Conservation (phyloP, 2,888 invertebrate species). For the Nomada hirtipes region DNA sequence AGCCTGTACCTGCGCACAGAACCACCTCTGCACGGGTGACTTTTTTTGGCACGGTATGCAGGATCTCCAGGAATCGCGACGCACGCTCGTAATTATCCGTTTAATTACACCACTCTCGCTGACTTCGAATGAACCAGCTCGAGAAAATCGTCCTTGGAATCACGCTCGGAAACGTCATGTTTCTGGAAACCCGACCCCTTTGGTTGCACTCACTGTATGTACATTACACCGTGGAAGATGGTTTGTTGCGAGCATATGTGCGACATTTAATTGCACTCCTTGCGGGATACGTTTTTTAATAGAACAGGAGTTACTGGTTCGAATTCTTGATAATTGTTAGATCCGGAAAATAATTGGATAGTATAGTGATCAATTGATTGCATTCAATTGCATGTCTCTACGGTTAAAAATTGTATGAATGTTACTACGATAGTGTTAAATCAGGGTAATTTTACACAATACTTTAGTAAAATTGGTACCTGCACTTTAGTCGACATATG, state of each 20-base stretch:
- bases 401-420: too few relatives aligned
- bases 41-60: slow-evolving; percentile 32
- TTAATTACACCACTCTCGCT: slow-evolving; percentile 52
- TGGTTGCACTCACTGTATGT: not conserved
- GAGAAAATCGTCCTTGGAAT: slow-evolving; percentile 33
- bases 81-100: slow-evolving; percentile 42
- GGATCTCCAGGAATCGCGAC: slow-evolving; percentile 40
- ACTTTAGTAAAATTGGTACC: too few relatives aligned
- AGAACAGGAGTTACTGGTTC: too few relatives aligned
- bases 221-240: not conserved
- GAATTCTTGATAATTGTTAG: too few relatives aligned
- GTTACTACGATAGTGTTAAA: too few relatives aligned
- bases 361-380: too few relatives aligned
- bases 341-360: too few relatives aligned
- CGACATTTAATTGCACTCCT: not conserved
- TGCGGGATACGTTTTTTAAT: too few relatives aligned
- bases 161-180: not conserved
- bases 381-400: too few relatives aligned
- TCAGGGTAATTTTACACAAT: too few relatives aligned
- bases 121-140: slow-evolving; percentile 24
- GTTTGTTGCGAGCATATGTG: not conserved
- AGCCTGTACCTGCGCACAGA: slow-evolving; percentile 42
- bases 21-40: slow-evolving; percentile 8
- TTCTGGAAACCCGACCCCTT: slow-evolving; percentile 10
- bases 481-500: too few relatives aligned